Evolutionary conservation across 35 echinoderm and acorn worm species (phyloP).

Genomic region (Patiria miniata): DNA sequence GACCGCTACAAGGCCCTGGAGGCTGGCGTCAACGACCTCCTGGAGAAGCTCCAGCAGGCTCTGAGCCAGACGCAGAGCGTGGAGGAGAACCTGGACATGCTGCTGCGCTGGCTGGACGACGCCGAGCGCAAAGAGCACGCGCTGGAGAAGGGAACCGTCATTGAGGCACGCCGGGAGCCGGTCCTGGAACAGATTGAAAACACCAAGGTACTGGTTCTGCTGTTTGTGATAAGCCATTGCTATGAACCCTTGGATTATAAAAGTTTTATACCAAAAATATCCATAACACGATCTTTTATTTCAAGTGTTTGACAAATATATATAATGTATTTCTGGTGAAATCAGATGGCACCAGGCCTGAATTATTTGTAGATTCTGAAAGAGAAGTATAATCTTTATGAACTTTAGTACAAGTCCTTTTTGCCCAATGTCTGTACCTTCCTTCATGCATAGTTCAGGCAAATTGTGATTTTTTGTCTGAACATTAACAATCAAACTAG

Average conservation of each 20-base stretch:
- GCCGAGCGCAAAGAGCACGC: conserved; percentile 82
- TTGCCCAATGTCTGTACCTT: too few relatives aligned
- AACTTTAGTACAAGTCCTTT: too few relatives aligned
- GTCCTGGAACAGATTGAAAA: conserved; percentile 85
- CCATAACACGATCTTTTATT: neutral
- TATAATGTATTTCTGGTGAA: too few relatives aligned
- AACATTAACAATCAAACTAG: too few relatives aligned
- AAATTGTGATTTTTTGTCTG: too few relatives aligned
- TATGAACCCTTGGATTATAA: neutral
- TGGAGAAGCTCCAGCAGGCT: conserved; percentile 74
- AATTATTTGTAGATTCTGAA: too few relatives aligned
- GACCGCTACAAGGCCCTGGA: conserved; percentile 84
- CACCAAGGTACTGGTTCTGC: conserved; percentile 96
- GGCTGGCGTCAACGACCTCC: conserved; percentile 62
- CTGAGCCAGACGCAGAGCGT: conserved; percentile 87
- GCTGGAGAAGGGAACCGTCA: conserved; percentile 85
- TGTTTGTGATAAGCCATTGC: neutral
- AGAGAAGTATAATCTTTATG: too few relatives aligned
- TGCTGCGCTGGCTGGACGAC: conserved; percentile 88
- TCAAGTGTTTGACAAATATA: too few relatives aligned
- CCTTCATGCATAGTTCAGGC: too few relatives aligned
- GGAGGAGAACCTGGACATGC: conserved; percentile 85
- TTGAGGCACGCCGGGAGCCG: conserved; percentile 69
- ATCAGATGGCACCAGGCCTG: too few relatives aligned
- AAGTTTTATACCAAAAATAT: neutral